Percentiles rank a stretch among this genome's conserved stretches.
These are phyloP conservation scores for Rhorus exstirpatorius DNA, from an alignment of 2,888 invertebrate genomes.

Conservation along the genomic window DNA sequence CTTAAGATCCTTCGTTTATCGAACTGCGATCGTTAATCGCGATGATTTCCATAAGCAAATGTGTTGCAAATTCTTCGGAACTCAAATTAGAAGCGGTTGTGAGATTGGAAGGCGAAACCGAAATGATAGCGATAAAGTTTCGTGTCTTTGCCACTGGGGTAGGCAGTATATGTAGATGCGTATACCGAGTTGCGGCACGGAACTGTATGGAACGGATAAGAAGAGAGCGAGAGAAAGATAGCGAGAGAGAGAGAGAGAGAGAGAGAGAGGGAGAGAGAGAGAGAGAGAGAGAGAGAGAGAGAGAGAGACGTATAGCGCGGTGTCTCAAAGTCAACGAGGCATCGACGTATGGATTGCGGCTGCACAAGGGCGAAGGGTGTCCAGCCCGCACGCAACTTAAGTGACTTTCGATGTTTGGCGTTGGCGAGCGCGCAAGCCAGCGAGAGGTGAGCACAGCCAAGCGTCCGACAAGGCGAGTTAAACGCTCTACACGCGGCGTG, in stretches of 20 bases:
- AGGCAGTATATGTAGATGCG: constrained; percentile 35
- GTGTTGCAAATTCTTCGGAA: background rate
- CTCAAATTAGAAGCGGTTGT: constrained; percentile 39
- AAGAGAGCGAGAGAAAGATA: no score
- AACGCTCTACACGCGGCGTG: constrained; percentile 57
- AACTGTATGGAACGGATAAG: no score
- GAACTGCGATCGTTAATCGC: background rate
- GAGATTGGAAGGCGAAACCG: constrained; percentile 36
- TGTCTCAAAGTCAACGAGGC: constrained; percentile 58
- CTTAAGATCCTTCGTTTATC: background rate
- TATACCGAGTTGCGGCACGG: constrained; percentile 12
- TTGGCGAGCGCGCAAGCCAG: constrained; percentile 76
- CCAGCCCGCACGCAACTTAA: constrained; percentile 81
- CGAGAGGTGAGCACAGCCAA: constrained; percentile 60
- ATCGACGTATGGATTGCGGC: constrained; percentile 63
- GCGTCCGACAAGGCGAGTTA: constrained; percentile 65
- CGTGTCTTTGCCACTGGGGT: constrained; percentile 34
- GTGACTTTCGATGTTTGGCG: constrained; percentile 85
- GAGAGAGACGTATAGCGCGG: constrained; percentile 14
- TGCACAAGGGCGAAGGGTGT: constrained; percentile 64
- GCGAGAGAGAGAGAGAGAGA: constrained; percentile 10
- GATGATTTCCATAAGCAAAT: background rate
- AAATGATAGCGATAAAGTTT: constrained; percentile 28
- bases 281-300: constrained; percentile 42
- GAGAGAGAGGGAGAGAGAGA: constrained; percentile 19